Conservation (phyloP, 2,797 vertebrate species). For the Merluccius polli region DNA sequence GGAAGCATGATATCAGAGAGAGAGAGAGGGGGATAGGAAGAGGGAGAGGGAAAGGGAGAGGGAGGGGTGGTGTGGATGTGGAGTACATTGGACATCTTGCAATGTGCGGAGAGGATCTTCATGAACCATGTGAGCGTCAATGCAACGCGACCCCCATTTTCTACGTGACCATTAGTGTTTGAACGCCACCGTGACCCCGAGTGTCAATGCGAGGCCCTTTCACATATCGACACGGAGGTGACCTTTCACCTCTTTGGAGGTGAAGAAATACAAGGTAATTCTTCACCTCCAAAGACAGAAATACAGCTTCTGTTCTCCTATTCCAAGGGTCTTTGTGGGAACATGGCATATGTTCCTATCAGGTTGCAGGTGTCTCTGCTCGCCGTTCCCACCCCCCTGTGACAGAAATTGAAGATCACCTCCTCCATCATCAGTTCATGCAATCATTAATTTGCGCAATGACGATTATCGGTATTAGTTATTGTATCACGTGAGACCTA, state of each 20-base stretch:
- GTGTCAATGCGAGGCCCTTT: neutral
- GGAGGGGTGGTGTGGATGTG: too few relatives aligned
- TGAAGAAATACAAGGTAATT: neutral
- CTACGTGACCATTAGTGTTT: neutral
- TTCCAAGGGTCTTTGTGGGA: slow-evolving; percentile 9
- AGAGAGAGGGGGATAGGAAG: neutral
- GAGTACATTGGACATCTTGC: neutral
- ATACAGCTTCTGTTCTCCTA: neutral
- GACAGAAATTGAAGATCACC: slow-evolving; percentile 16
- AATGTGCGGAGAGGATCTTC: too few relatives aligned
- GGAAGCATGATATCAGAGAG: neutral
- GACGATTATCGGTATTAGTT: neutral
- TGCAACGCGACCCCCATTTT: neutral
- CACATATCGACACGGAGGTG: neutral
- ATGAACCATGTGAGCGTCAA: too few relatives aligned
- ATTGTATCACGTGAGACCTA: neutral
- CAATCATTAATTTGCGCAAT: neutral
- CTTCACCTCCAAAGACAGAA: neutral
- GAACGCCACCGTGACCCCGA: neutral
- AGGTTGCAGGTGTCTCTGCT: slow-evolving; percentile 30
- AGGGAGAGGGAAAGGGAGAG: neutral
- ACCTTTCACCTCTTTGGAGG: neutral
- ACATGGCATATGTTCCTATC: slow-evolving; percentile 24
- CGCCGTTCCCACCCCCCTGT: slow-evolving; percentile 30
- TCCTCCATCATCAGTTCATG: slow-evolving; percentile 9